phyloP scores from a whole-genome alignment of 2,113 vertebrate species.

The cat (Felis catus) region F.catus_Fca126_mat1.0 CM031421.1:35037001-35037500 shows the following conservation, averaged over 20 bases:
- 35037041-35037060: not conserved
- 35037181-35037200: slow-evolving; percentile 35
- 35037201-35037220: slow-evolving; percentile 88
- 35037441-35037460: slow-evolving; percentile 88
- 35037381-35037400: slow-evolving; percentile 91
- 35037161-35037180: not conserved
- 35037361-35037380: slow-evolving; percentile 87
- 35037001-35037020: not conserved
- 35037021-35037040: not conserved
- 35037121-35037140: not conserved
- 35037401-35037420: slow-evolving; percentile 86
- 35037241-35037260: slow-evolving; percentile 89
- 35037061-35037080: not conserved
- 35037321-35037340: slow-evolving; percentile 87
- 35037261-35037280: slow-evolving; percentile 93
- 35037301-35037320: slow-evolving; percentile 93
- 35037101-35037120: not conserved
- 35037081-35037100: not conserved
- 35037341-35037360: slow-evolving; percentile 89
- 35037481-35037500: slow-evolving; percentile 90
- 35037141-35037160: not conserved
- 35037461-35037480: slow-evolving; percentile 89
- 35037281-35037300: slow-evolving; percentile 95
- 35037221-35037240: slow-evolving; percentile 92
- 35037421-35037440: slow-evolving; percentile 92